These are phyloP conservation scores for Mionectes macconnelli DNA, from an alignment of 2,113 vertebrate genomes.

Conservation along the genomic window DNA sequence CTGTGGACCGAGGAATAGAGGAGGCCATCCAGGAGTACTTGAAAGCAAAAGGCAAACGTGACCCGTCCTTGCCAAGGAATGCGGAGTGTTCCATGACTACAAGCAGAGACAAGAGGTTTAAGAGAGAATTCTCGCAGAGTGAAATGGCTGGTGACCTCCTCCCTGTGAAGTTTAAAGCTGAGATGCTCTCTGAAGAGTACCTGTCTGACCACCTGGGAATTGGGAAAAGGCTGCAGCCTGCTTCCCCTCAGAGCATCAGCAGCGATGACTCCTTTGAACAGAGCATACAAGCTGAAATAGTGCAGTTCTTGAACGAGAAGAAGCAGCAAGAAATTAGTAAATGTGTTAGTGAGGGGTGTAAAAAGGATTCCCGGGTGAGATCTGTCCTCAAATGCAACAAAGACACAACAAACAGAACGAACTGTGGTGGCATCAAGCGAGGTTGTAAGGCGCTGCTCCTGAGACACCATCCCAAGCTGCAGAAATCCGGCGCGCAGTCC, in stretches of 20 bases:
- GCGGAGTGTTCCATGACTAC: neutral
- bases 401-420: conserved; percentile 12
- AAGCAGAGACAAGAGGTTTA: neutral
- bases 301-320: conserved; percentile 78
- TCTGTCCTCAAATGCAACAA: conserved; percentile 54
- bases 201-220: conserved; percentile 1
- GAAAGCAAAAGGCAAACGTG: conserved; percentile 79
- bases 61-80: neutral
- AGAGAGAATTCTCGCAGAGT: neutral
- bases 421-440: conserved; percentile 48
- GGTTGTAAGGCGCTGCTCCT: conserved; percentile 45
- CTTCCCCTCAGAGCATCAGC: conserved; percentile 77
- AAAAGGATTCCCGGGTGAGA: neutral
- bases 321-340: conserved; percentile 61
- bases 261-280: conserved; percentile 82
- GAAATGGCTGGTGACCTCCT: neutral
- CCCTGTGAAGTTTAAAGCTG: conserved; percentile 3
- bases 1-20: conserved; percentile 92
- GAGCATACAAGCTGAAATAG: conserved; percentile 80
- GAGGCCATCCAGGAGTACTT: conserved; percentile 95
- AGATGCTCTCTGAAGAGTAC: neutral
- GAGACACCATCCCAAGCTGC: conserved; percentile 44
- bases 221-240: conserved; percentile 15
- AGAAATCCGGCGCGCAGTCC: neutral
- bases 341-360: neutral